Conservation (phyloP, 1,140 invertebrate species). For the Dendrolimus punctatus region DNA sequence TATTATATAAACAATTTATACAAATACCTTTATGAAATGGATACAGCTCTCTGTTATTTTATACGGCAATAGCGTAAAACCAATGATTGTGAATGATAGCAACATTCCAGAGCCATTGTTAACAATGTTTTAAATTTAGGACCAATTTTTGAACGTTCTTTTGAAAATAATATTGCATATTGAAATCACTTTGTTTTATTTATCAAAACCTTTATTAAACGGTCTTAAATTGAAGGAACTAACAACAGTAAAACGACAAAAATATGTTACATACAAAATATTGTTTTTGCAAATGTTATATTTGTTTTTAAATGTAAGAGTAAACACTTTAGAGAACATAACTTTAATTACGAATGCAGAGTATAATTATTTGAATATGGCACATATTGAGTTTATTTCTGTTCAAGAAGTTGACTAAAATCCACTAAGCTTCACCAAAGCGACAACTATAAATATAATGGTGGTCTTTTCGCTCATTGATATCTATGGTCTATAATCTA, state of each 20-base stretch:
- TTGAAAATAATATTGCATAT: constrained; percentile 71
- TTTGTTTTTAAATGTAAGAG: no score
- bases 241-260: background rate
- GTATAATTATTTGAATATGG: no score
- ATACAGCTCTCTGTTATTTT: constrained; percentile 41
- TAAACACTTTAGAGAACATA: constrained; percentile 14
- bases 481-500: no score
- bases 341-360: no score
- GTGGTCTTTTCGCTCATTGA: no score
- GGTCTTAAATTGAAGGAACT: background rate
- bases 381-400: no score
- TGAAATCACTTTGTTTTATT: constrained; percentile 41
- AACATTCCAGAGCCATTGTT: constrained; percentile 71
- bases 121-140: constrained; percentile 69
- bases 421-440: no score
- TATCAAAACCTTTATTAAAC: constrained; percentile 2
- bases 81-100: constrained; percentile 49
- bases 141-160: constrained; percentile 71
- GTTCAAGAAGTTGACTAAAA: no score
- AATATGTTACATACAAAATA: background rate
- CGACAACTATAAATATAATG: no score
- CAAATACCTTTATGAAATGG: constrained; percentile 1
- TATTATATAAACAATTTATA: no score
- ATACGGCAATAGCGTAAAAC: constrained; percentile 31
- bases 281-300: no score